These are phyloP conservation scores for Kradibia gibbosae DNA, from an alignment of 1,140 invertebrate genomes.

Conservation along the genomic window DNA sequence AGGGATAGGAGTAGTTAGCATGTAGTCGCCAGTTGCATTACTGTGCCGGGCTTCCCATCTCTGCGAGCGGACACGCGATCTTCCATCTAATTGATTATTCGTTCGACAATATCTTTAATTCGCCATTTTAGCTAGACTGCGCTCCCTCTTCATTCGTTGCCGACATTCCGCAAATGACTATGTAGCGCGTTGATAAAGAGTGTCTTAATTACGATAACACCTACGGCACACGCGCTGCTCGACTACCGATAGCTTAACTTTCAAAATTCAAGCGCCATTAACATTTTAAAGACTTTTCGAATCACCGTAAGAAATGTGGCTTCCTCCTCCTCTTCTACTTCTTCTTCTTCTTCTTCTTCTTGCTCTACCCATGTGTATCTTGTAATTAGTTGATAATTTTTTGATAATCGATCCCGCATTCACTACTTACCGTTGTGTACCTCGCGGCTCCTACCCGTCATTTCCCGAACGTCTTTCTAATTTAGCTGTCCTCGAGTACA, in stretches of 20 bases:
- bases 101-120: slow-evolving; percentile 50
- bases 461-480: too few relatives aligned
- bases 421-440: too few relatives aligned
- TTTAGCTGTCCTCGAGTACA: too few relatives aligned
- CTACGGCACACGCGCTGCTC: neutral
- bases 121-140: slow-evolving; percentile 27
- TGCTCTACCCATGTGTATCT: too few relatives aligned
- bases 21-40: neutral
- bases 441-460: too few relatives aligned
- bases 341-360: too few relatives aligned
- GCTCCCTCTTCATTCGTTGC: slow-evolving; percentile 16
- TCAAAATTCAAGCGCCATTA: neutral
- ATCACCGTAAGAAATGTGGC: neutral
- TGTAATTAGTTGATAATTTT: too few relatives aligned
- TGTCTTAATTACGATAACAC: slow-evolving; percentile 35
- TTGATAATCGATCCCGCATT: too few relatives aligned
- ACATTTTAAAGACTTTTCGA: slow-evolving; percentile 2
- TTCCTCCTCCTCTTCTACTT: too few relatives aligned
- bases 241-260: neutral
- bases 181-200: slow-evolving; percentile 29
- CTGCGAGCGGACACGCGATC: slow-evolving; percentile 44
- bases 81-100: slow-evolving; percentile 52
- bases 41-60: slow-evolving; percentile 4
- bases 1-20: neutral
- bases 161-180: slow-evolving; percentile 42